Evolutionary conservation across 2,113 vertebrate species (phyloP).

Genomic region (Mastomys natalensis): DNA sequence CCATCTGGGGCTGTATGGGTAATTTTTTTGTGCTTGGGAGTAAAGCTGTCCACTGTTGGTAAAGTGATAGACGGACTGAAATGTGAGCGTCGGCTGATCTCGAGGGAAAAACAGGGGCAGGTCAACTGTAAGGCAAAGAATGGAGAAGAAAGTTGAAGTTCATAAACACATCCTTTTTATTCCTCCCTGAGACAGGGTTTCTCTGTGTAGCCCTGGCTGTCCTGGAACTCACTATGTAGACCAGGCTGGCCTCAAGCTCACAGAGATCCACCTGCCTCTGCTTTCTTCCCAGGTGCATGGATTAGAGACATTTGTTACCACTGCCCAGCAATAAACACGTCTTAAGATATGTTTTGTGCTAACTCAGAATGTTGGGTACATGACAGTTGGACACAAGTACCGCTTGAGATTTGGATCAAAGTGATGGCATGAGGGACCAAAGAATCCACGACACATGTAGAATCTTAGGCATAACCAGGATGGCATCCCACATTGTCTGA

Average conservation of each 20-base stretch:
- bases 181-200: too few relatives aligned
- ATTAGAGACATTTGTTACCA: too few relatives aligned
- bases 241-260: too few relatives aligned
- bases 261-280: too few relatives aligned
- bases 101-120: constrained; percentile 97
- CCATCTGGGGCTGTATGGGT: constrained; percentile 99
- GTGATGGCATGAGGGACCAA: background rate
- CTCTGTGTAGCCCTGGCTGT: too few relatives aligned
- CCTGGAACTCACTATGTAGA: too few relatives aligned
- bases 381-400: background rate
- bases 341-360: background rate
- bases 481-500: background rate
- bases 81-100: constrained; percentile 97
- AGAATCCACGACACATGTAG: background rate
- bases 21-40: constrained; percentile 98
- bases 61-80: constrained; percentile 99
- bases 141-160: background rate
- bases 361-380: background rate
- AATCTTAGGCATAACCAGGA: background rate
- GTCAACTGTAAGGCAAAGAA: constrained; percentile 91
- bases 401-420: background rate
- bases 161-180: background rate
- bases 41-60: constrained; percentile 98
- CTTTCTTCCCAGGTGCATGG: too few relatives aligned
- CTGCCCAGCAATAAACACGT: background rate